phyloP scores from a whole-genome alignment of 2,113 vertebrate species.

The Hippocampus mohnikei region DNA sequence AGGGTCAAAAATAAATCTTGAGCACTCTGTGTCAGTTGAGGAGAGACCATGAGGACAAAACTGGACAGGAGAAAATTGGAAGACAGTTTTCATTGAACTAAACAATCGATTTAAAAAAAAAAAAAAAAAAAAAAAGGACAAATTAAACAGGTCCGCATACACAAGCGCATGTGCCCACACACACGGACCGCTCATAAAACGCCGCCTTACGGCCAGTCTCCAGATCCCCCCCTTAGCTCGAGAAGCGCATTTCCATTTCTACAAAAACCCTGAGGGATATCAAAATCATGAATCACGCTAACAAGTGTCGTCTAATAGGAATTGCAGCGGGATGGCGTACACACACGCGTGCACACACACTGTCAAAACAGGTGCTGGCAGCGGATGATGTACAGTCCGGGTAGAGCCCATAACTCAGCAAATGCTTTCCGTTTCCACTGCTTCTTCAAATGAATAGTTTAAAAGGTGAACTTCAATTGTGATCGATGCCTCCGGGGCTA shows the following conservation, averaged over 20 bases:
- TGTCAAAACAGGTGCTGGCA: slow-evolving; percentile 39
- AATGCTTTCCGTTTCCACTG: slow-evolving; percentile 57
- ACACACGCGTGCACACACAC: slow-evolving; percentile 9
- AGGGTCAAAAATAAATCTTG: background rate
- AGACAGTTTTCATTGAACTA: background rate
- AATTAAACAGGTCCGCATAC: background rate
- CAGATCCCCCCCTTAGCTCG: slow-evolving; percentile 41
- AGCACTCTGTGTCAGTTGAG: background rate
- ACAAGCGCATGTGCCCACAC: slow-evolving; percentile 3
- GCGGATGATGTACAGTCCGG: slow-evolving; percentile 61
- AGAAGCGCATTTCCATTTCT: slow-evolving; percentile 70
- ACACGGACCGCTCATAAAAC: slow-evolving; percentile 32
- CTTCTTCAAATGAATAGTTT: slow-evolving; percentile 69
- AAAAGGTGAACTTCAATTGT: slow-evolving; percentile 61
- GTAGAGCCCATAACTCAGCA: slow-evolving; percentile 62
- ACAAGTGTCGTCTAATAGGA: slow-evolving; percentile 57
- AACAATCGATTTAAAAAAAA: background rate
- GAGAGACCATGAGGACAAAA: slow-evolving; percentile 6
- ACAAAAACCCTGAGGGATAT: slow-evolving; percentile 45
- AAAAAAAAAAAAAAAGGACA: background rate
- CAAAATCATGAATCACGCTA: slow-evolving; percentile 69
- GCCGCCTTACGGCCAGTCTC: slow-evolving; percentile 51
- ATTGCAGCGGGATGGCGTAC: slow-evolving; percentile 57
- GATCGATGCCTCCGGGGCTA: slow-evolving; percentile 59
- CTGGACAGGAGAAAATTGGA: background rate